Percentiles rank a stretch among this genome's conserved stretches.
Conservation (phyloP, 2,797 vertebrate genomes). For the Sciaenops ocellatus region DNA sequence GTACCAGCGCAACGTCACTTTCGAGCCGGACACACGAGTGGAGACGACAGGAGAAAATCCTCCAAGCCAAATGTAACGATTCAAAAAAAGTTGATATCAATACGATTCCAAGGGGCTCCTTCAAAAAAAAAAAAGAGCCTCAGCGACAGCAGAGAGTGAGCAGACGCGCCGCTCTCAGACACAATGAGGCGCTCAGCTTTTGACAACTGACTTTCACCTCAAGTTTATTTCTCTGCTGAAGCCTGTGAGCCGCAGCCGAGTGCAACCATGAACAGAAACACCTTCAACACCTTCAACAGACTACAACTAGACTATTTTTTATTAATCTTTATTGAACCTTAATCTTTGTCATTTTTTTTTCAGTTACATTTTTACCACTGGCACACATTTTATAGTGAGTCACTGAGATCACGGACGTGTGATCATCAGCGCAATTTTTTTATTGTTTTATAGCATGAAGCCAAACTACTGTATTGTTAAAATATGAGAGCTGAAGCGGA, state of each 20-base stretch:
- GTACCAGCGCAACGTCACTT: conserved; percentile 51
- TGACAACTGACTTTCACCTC: conserved; percentile 63
- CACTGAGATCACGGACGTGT: background rate
- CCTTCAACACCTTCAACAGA: background rate
- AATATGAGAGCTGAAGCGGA: background rate
- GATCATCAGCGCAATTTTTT: background rate
- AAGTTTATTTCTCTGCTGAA: conserved; percentile 58
- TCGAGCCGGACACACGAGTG: conserved; percentile 39
- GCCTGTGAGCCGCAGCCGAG: conserved; percentile 40
- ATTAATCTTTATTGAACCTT: too few relatives aligned
- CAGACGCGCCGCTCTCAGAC: conserved; percentile 57
- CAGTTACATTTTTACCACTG: background rate
- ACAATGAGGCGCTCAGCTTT: conserved; percentile 58
- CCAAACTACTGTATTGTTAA: background rate
- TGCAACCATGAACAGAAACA: background rate
- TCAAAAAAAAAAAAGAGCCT: background rate
- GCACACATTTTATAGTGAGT: background rate
- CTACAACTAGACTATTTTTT: background rate
- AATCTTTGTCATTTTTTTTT: too few relatives aligned
- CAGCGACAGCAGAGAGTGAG: conserved; percentile 36
- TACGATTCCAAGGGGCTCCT: conserved; percentile 36
- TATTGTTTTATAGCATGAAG: background rate
- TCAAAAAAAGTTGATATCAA: background rate
- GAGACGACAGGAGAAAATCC: conserved; percentile 23
- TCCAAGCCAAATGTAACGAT: background rate